A percentile compares a stretch with the other conserved stretches of the same genome.
Conservation (phyloP, 2,888 invertebrate species). For the Eristalinus sepulchralis region DNA sequence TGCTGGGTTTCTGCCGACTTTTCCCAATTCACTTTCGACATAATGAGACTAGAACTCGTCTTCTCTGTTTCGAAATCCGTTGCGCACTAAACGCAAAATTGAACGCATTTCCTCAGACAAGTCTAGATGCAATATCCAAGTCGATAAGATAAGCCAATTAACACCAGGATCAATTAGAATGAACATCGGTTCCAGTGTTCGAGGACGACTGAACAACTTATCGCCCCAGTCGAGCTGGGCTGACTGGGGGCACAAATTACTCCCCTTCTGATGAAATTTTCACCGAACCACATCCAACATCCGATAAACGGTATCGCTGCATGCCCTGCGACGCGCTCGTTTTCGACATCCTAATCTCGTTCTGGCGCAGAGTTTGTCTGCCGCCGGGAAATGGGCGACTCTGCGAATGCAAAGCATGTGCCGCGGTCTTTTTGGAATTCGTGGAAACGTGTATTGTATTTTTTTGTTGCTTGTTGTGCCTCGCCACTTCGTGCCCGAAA, state of each 20-base stretch:
- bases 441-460: slow-evolving; percentile 22
- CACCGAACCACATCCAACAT: background rate
- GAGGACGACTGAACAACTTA: slow-evolving; percentile 33
- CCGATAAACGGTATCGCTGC: background rate
- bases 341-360: too few relatives aligned
- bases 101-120: background rate
- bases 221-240: background rate
- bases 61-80: background rate
- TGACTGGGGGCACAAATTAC: background rate
- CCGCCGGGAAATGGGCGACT: background rate
- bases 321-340: too few relatives aligned
- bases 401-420: slow-evolving; percentile 14
- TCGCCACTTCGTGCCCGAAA: slow-evolving; percentile 3
- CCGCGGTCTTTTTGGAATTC: slow-evolving; percentile 38
- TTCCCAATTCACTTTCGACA: slow-evolving; percentile 19
- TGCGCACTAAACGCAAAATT: slow-evolving; percentile 19
- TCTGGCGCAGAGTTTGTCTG: slow-evolving; percentile 31
- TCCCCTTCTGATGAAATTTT: background rate
- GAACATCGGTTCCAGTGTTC: slow-evolving; percentile 25
- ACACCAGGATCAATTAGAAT: slow-evolving; percentile 41
- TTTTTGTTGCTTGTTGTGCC: too few relatives aligned
- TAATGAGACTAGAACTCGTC: background rate
- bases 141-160: slow-evolving; percentile 43
- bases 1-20: background rate
- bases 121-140: background rate